Evolutionary conservation across 2,888 invertebrate genomes (phyloP).

Genomic region (Cerceris rybyensis): DNA sequence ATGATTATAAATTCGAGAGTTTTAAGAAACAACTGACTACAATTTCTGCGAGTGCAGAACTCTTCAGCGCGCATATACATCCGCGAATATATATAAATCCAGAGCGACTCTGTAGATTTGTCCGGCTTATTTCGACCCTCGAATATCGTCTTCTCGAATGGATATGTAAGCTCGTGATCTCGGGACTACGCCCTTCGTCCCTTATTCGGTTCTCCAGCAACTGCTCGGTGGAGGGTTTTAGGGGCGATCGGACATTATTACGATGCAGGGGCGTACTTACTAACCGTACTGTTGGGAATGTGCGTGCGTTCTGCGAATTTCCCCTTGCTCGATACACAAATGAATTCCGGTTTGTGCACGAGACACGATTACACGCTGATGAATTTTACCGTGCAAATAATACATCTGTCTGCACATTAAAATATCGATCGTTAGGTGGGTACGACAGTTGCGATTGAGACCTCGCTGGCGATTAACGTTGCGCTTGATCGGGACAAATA

Average conservation of each 20-base stretch:
- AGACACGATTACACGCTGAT: slow-evolving; percentile 50
- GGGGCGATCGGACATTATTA: slow-evolving; percentile 59
- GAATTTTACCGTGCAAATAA: slow-evolving; percentile 47
- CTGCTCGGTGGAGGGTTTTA: neutral
- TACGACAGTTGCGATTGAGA: slow-evolving; percentile 29
- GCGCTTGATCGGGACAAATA: neutral
- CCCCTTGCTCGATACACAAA: slow-evolving; percentile 34
- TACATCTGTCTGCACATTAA: slow-evolving; percentile 43
- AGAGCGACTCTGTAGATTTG: slow-evolving; percentile 35
- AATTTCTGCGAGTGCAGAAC: too few species aligned
- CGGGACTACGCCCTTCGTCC: slow-evolving; percentile 43
- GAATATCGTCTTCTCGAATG: slow-evolving; percentile 47
- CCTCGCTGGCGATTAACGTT: neutral
- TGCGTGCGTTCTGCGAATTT: slow-evolving; percentile 27
- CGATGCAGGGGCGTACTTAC: slow-evolving; percentile 44
- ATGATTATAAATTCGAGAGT: too few species aligned
- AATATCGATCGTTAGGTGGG: slow-evolving; percentile 37
- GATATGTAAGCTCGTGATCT: slow-evolving; percentile 52
- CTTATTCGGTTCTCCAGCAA: slow-evolving; percentile 22
- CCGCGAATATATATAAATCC: neutral
- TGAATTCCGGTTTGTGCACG: slow-evolving; percentile 37
- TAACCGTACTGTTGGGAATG: too few species aligned
- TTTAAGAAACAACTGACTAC: too few species aligned
- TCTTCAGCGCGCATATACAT: neutral
- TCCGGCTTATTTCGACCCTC: slow-evolving; percentile 37